These are phyloP conservation scores for Rosalia funebris DNA, from an alignment of 2,888 invertebrate species.

Conservation along the genomic window DNA sequence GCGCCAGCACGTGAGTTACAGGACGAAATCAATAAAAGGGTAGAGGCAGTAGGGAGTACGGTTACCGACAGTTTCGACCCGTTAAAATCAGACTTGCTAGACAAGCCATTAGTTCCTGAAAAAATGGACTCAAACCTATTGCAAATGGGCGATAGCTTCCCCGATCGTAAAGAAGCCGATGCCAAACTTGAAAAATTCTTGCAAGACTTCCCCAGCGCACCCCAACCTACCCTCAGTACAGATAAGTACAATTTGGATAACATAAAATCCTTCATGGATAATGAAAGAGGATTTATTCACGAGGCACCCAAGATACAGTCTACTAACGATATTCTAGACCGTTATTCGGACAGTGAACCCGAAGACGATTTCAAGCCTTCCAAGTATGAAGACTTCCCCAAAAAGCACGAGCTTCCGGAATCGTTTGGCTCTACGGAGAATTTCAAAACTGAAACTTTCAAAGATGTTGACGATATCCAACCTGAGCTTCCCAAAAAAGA, in stretches of 20 bases:
- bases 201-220: conserved; percentile 47
- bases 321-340: conserved; percentile 64
- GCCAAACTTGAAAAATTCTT: conserved; percentile 58
- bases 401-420: conserved; percentile 41
- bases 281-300: conserved; percentile 50
- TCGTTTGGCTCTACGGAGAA: conserved; percentile 38
- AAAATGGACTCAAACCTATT: conserved; percentile 60
- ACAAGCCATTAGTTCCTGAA: conserved; percentile 37
- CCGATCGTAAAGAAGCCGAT: conserved; percentile 54
- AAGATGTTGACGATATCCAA: conserved; percentile 54
- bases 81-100: conserved; percentile 31
- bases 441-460: conserved; percentile 49
- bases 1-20: conserved; percentile 49
- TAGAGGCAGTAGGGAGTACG: conserved; percentile 55
- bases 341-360: conserved; percentile 66
- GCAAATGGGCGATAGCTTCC: conserved; percentile 60
- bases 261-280: conserved; percentile 58
- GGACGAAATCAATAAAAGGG: conserved; percentile 62
- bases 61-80: conserved; percentile 47
- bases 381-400: conserved; percentile 49
- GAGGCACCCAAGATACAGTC: conserved; percentile 32
- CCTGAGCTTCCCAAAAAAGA: conserved; percentile 40
- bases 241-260: conserved; percentile 40
- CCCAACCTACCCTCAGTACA: conserved; percentile 31
- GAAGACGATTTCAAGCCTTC: conserved; percentile 60